phyloP scores from a whole-genome alignment of 2,113 vertebrate genomes.

The Oreotrochilus melanogaster region DNA sequence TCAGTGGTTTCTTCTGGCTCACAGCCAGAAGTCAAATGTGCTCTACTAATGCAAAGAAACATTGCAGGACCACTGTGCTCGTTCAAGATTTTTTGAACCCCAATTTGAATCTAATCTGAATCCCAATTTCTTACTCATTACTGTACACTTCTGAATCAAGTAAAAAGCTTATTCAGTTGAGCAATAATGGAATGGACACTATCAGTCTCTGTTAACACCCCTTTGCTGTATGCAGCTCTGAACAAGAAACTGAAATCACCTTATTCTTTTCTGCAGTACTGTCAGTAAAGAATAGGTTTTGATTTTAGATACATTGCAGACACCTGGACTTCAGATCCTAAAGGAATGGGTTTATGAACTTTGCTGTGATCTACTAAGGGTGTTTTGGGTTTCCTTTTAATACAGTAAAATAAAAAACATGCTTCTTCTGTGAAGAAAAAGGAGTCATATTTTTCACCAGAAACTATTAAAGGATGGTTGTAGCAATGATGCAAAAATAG shows the following conservation, averaged over 20 bases:
- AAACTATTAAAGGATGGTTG: not conserved
- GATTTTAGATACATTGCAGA: not conserved
- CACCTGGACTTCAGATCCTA: not conserved
- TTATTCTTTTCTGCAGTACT: not conserved
- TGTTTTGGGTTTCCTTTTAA: not conserved
- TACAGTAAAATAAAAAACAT: not conserved
- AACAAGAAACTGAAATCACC: not conserved
- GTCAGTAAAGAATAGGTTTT: not conserved
- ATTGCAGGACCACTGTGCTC: not conserved
- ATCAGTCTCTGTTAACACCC: not conserved
- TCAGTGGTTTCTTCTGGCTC: not conserved
- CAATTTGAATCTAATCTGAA: not conserved
- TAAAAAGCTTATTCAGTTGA: not conserved
- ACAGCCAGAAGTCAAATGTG: not conserved
- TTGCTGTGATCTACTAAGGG: not conserved
- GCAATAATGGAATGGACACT: not conserved
- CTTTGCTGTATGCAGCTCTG: not conserved
- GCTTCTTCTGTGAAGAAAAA: not conserved
- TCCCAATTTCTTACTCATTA: not conserved
- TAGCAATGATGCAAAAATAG: not conserved
- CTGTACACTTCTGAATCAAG: not conserved
- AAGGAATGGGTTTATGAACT: not conserved
- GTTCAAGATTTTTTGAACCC: not conserved
- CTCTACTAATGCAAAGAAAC: not conserved
- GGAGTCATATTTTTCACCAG: not conserved